Base-by-base conservation (phyloP, 2,113 vertebrate genomes). In the Trichomycterus rosablanca region DNA sequence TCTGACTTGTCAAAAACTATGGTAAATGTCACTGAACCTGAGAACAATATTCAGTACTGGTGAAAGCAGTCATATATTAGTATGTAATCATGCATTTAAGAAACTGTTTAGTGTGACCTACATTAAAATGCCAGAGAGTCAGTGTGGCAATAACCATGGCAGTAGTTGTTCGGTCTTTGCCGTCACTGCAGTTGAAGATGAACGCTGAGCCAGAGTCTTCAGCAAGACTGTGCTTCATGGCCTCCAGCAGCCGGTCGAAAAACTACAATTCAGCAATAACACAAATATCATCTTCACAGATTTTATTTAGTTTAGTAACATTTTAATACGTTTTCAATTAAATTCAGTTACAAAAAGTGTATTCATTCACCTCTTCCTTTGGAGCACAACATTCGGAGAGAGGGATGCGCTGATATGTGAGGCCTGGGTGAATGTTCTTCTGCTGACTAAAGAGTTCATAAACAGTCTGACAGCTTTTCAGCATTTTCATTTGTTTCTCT, bases 61-160 rank as follows among this genome's bases (percentile, higher is more conserved):
- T n/a, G n/a, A n/a, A n/a, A n/a, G n/a, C n/a, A n/a, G n/a, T n/a
- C n/a, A n/a, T n/a, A n/a, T n/a, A n/a, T n/a, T n/a, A n/a, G n/a
- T n/a, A n/a, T n/a, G n/a, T n/a, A n/a, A n/a, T n/a, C n/a, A n/a
- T n/a, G n/a, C n/a, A n/a, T n/a, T n/a, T n/a, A n/a, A n/a, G n/a
- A n/a, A n/a, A n/a, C n/a, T n/a, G n/a, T 22, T 34, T 12, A 44
- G 19, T 16, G 0, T 1, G 12, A 80, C 89, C 0, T 78, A 93
- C 91, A 0, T 71, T 86, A 43, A 90, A 81, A 76, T 91, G 88
- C 91, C 91, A 93, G 64, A 90, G 82, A 46, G 74, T 78, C 54
- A 93, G 87, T 18, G 92, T 83, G 3, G 89, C 83, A 0, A 92
- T 84, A 68, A 92, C 91, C 90, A 91, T 91, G 52, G 90, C 91